A percentile compares a stretch with the other conserved stretches of the same genome.
Conservation (phyloP, 2,797 vertebrate genomes). For the Thaleichthys pacificus region DNA sequence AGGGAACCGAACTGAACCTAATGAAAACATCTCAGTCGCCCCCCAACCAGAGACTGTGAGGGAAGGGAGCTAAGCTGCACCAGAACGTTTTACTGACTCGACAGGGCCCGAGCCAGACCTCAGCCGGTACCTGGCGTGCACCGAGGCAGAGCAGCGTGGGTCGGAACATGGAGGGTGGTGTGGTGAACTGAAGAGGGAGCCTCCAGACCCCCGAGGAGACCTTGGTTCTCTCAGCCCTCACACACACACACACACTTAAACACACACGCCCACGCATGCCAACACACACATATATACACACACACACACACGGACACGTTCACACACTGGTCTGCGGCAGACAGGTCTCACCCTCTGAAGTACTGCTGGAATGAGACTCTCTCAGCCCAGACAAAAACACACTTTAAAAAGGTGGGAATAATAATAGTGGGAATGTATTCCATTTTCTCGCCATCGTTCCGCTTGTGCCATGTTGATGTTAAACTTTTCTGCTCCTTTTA, state of each 20-base stretch:
- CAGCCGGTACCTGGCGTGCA: not conserved
- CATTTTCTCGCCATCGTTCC: conserved; percentile 43
- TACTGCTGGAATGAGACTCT: conserved; percentile 33
- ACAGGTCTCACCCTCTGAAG: conserved; percentile 39
- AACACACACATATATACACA: not conserved
- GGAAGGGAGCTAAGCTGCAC: not conserved
- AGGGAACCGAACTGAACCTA: conserved; percentile 35
- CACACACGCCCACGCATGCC: conserved; percentile 5
- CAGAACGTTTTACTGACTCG: not conserved
- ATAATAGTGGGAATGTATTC: conserved; percentile 46
- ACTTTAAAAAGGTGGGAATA: conserved; percentile 42
- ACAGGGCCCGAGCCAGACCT: not conserved
- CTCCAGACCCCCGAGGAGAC: not conserved
- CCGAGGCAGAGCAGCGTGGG: too few relatives aligned
- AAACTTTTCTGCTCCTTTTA: conserved; percentile 46
- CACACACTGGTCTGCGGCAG: conserved; percentile 23
- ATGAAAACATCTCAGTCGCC: not conserved
- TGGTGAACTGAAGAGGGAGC: not conserved
- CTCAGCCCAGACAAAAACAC: conserved; percentile 46
- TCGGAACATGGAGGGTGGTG: not conserved
- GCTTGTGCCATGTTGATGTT: conserved; percentile 47
- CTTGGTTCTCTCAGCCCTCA: not conserved
- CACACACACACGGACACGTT: conserved; percentile 6
- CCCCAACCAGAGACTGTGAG: not conserved
- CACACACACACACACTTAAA: conserved; percentile 21